Base-by-base conservation (phyloP, 2,888 invertebrate genomes). In the Chironomus riparius region DNA sequence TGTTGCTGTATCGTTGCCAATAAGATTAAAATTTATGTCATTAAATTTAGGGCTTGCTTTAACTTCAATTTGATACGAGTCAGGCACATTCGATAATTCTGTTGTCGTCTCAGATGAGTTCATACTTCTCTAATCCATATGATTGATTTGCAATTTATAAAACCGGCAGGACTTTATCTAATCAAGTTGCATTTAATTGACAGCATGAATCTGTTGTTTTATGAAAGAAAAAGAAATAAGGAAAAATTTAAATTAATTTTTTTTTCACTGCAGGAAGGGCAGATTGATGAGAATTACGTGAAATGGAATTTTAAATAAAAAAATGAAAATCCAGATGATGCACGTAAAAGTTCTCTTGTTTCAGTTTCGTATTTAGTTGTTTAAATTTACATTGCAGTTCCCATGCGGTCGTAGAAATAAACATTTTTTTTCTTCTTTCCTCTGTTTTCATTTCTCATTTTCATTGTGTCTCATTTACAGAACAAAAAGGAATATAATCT, bases 21-120 rank as follows among this genome's bases (percentile, higher is more conserved):
- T 47, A 13, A 22, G 22, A 70, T 24, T 70, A 22, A 70, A 50
- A 56, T 24, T 56, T n/a, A 24, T 38, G 15, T 72, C 72, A 22
- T 7, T n/a, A 10, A 72, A 24, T 15, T 50, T 28, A 24, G 15
- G 70, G 12, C 70, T 48, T 6, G 13, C 70, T 28, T 50, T 61
- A 3, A 72, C 28, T 47, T 72, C 72, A 10, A 72, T 62, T 22
- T 72, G 62, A 61, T 61, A 72, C 21, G 18, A 7, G 12, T 61
- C 72, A 28, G 72, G 72, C 50, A 71, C 50, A 15, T 50, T 50
- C 38, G 61, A 62, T 62, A 61, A 72, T 47, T 71, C 72, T 22
- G 65, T 65, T 65, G 65, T 65, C 65, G 22, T 10, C 22, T 72
- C 72, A 10, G 72, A 62, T 15, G 70, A 70, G 28, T 70, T 70